phyloP scores from a whole-genome alignment of 1,140 invertebrate genomes.

The Dendrolimus punctatus region DNA sequence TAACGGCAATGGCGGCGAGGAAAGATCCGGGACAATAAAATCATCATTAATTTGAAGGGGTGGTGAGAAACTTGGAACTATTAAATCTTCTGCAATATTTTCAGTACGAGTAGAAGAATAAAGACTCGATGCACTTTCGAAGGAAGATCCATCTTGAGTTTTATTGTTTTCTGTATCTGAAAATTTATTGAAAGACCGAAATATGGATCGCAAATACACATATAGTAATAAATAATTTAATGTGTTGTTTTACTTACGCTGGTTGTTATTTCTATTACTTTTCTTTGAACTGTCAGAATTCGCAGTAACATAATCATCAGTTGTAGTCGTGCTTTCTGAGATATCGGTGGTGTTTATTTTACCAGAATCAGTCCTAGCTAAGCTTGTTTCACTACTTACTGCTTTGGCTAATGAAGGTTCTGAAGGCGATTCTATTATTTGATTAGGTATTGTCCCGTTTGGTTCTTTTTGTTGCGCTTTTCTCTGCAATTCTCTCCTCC shows the following conservation, averaged over 20 bases:
- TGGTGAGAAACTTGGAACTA: slow-evolving; percentile 71
- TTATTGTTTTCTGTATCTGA: slow-evolving; percentile 66
- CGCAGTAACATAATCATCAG: slow-evolving; percentile 91
- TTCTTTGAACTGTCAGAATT: slow-evolving; percentile 82
- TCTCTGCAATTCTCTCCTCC: slow-evolving; percentile 64
- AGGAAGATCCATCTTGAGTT: slow-evolving; percentile 81
- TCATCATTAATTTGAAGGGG: slow-evolving; percentile 68
- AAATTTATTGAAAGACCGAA: slow-evolving; percentile 13
- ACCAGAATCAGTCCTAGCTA: slow-evolving; percentile 79
- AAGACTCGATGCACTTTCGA: slow-evolving; percentile 85
- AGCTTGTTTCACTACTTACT: slow-evolving; percentile 57
- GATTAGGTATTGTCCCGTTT: slow-evolving; percentile 53
- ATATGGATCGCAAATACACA: slow-evolving; percentile 5
- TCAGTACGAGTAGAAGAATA: slow-evolving; percentile 83
- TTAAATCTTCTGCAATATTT: slow-evolving; percentile 73
- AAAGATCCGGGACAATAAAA: slow-evolving; percentile 62
- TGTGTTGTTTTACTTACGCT: slow-evolving; percentile 37
- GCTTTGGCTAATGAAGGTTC: slow-evolving; percentile 47
- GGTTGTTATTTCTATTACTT: slow-evolving; percentile 60
- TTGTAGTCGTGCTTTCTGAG: slow-evolving; percentile 87
- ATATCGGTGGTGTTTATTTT: slow-evolving; percentile 82
- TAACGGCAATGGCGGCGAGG: slow-evolving; percentile 61
- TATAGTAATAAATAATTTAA: slow-evolving; percentile 5
- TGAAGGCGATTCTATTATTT: slow-evolving; percentile 49
- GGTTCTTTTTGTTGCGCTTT: slow-evolving; percentile 60